Conservation (phyloP, 2,888 invertebrate species). For the Coenonympha arcania region DNA sequence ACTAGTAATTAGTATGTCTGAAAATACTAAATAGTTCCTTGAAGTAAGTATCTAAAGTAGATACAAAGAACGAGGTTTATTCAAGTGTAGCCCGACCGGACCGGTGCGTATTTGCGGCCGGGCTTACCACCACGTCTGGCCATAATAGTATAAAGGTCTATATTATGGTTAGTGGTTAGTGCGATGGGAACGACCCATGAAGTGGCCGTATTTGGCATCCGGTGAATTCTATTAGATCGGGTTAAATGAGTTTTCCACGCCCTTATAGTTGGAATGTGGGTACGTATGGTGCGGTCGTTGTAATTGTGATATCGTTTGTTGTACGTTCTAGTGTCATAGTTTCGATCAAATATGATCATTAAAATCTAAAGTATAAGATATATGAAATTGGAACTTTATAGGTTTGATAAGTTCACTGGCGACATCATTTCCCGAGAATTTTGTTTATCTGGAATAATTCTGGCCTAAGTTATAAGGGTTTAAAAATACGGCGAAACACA, state of each 20-base stretch:
- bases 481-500: too few relatives aligned
- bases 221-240: slow-evolving; percentile 25
- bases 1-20: too few relatives aligned
- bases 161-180: slow-evolving; percentile 14
- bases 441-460: too few relatives aligned
- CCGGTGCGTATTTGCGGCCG: background rate
- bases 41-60: too few relatives aligned
- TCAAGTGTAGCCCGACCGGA: background rate
- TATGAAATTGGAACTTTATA: too few relatives aligned
- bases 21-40: too few relatives aligned
- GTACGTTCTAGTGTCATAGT: background rate
- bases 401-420: too few relatives aligned
- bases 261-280: slow-evolving; percentile 18
- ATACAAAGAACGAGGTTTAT: too few relatives aligned
- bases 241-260: slow-evolving; percentile 24
- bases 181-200: slow-evolving; percentile 16
- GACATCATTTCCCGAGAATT: too few relatives aligned
- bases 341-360: too few relatives aligned
- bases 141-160: slow-evolving; percentile 6
- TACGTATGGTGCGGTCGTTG: slow-evolving; percentile 7
- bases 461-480: too few relatives aligned
- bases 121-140: background rate
- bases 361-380: too few relatives aligned
- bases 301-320: background rate
- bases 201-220: slow-evolving; percentile 22